phyloP scores from a whole-genome alignment of 1,140 invertebrate species.

The Trichonephila inaurata region DNA sequence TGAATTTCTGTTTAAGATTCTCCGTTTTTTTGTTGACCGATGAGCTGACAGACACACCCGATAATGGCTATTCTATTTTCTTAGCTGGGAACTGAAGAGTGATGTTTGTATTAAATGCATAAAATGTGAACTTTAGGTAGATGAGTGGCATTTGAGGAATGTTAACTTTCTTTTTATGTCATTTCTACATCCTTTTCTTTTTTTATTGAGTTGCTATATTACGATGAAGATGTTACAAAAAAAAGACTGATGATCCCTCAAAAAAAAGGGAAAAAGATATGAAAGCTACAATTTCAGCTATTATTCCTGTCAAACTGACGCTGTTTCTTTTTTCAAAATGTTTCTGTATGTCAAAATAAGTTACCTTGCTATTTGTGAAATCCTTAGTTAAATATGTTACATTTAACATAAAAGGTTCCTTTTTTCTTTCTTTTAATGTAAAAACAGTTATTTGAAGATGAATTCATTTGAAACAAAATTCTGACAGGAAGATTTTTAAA shows the following conservation, averaged over 20 bases:
- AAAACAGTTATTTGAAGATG: too few species aligned
- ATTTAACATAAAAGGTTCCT: too few species aligned
- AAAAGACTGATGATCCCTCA: neutral
- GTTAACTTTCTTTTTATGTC: neutral
- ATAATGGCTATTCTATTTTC: slow-evolving; percentile 1
- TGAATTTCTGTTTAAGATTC: slow-evolving; percentile 8
- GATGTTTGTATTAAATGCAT: slow-evolving; percentile 12
- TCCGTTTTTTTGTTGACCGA: slow-evolving; percentile 5
- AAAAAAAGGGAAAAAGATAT: neutral
- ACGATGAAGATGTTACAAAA: neutral
- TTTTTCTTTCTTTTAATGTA: too few species aligned
- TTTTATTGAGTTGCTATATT: slow-evolving; percentile 15
- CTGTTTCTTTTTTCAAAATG: too few species aligned
- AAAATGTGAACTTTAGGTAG: neutral
- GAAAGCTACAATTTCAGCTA: neutral
- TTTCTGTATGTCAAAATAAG: too few species aligned
- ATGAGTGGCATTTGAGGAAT: slow-evolving; percentile 6
- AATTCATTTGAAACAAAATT: too few species aligned
- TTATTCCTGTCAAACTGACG: neutral
- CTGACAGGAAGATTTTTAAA: too few species aligned
- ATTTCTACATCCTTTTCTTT: slow-evolving; percentile 3
- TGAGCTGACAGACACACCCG: slow-evolving; percentile 25
- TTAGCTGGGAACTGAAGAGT: neutral
- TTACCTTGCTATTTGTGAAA: too few species aligned
- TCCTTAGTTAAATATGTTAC: too few species aligned